Evolutionary conservation across 2,888 invertebrate species (phyloP), one percentile per base, ranked within the genome.

Genomic region (Phrixothrix hirtus): DNA sequence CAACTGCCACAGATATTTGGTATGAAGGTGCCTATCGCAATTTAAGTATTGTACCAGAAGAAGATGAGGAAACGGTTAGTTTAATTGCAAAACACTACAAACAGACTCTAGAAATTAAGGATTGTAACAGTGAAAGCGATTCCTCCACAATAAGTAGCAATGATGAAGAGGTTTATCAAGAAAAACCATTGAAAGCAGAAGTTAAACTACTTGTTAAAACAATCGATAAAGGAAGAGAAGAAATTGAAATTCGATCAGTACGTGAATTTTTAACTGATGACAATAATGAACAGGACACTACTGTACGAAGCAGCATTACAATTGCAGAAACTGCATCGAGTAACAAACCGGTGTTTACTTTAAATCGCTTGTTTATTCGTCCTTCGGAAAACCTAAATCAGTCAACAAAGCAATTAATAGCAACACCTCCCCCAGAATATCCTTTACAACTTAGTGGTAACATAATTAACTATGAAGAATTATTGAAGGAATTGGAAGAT

Each of bases 181-280:
- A 27, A 11, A 10, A 25, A 11, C 6, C 13, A 14, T 25, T 75
- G 47, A 79, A 74, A 63, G 79, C 79, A 10, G 79, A 80, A 62
- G 75, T 80, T 6, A 80, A 79, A 61, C 64, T 81, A 4, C 64
- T 80, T 43, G 79, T 81, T 1, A 77, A 77, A 68, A 78, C 79
- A 1, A 67, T 71, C 9, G 78, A 79, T 39, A 65, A 67, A 58
- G 80, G 79, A 3, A 75, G 74, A 61, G 79, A 79, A 61, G 76
- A 76, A 36, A 77, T 79, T 35, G 79, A 80, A 67, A 78, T 80
- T 32, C 65, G 77, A 49, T 79, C 78, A 2, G 70, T 75, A 0
- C 60, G 69, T 3, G 75, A 74, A 50, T 73, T 72, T 68, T 67
- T 69, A 59, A 73, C 67, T 15, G 43, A 10, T 11, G 15, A n/a